A percentile compares a stretch with the other conserved stretches of the same genome.
These are phyloP conservation scores for Perca fluviatilis DNA, from an alignment of 2,113 vertebrate species.

Conservation along the genomic window DNA sequence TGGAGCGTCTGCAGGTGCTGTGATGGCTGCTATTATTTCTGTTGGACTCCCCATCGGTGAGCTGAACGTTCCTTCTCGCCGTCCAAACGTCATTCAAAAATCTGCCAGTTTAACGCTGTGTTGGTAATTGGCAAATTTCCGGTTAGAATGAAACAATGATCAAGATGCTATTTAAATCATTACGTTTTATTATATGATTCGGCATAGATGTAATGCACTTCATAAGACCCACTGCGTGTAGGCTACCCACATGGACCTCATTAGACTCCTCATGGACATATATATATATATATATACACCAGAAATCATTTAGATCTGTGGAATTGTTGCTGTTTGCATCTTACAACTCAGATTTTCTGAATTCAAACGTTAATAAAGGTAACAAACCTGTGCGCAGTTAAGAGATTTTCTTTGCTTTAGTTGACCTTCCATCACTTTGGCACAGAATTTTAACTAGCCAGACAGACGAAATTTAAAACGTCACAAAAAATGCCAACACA, in stretches of 20 bases:
- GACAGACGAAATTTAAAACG: too few relatives aligned
- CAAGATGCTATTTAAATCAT: neutral
- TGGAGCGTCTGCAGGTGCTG: conserved; percentile 87
- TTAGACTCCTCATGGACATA: neutral
- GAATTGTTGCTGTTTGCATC: neutral
- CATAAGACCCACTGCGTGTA: neutral
- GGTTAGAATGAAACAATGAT: neutral
- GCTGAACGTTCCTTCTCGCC: conserved; percentile 25
- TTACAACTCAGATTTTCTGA: neutral
- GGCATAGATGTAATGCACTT: neutral
- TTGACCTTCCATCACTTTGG: too few relatives aligned
- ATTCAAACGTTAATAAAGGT: neutral
- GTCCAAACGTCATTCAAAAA: neutral
- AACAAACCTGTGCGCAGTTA: neutral
- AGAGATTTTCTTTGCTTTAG: too few relatives aligned
- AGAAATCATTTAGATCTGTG: neutral
- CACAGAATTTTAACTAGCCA: too few relatives aligned
- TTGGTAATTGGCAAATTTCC: neutral
- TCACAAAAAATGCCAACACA: too few relatives aligned
- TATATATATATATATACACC: too few relatives aligned
- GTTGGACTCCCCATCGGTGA: conserved; percentile 84
- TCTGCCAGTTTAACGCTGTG: neutral
- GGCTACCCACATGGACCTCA: neutral
- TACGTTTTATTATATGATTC: neutral
- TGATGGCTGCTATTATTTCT: conserved; percentile 80